A percentile compares a stretch with the other conserved stretches of the same genome.
These are phyloP conservation scores for Stegostoma tigrinum DNA, from an alignment of 2,113 vertebrate genomes.

Conservation along the genomic window DNA sequence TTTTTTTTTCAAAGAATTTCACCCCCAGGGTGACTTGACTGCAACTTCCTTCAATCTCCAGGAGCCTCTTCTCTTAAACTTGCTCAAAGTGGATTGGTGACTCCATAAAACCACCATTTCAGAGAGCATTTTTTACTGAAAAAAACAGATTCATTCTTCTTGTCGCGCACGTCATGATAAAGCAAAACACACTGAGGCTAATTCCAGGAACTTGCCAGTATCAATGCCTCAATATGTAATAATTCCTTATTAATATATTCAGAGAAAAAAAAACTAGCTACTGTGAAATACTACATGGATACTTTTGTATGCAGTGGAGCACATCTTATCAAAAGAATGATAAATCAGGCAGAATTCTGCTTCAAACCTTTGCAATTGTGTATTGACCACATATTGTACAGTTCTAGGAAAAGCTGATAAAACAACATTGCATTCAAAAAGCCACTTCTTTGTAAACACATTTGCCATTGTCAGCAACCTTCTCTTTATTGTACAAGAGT, in stretches of 20 bases:
- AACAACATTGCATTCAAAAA: conserved; percentile 20
- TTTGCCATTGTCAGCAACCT: conserved; percentile 28
- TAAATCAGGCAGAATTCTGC: neutral
- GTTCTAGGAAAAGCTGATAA: conserved; percentile 30
- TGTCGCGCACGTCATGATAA: neutral
- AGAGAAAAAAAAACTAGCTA: neutral
- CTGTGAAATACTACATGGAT: neutral
- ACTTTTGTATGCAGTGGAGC: neutral
- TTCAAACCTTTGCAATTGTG: neutral
- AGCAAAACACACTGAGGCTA: neutral
- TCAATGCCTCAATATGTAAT: neutral
- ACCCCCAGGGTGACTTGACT: neutral
- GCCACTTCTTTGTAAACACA: conserved; percentile 22
- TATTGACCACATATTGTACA: neutral
- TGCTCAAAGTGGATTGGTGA: neutral
- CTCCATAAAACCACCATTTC: neutral
- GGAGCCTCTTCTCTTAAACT: neutral
- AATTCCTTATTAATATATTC: neutral
- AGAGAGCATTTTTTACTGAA: neutral
- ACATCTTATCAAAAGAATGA: conserved; percentile 22
- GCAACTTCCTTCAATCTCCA: neutral
- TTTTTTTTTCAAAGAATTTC: neutral
- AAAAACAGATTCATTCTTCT: neutral
- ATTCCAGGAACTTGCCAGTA: neutral
- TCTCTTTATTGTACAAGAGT: conserved; percentile 26